These are phyloP conservation scores for Drosophila histrio DNA, from an alignment of 2,888 invertebrate genomes.

Conservation along the genomic window DNA sequence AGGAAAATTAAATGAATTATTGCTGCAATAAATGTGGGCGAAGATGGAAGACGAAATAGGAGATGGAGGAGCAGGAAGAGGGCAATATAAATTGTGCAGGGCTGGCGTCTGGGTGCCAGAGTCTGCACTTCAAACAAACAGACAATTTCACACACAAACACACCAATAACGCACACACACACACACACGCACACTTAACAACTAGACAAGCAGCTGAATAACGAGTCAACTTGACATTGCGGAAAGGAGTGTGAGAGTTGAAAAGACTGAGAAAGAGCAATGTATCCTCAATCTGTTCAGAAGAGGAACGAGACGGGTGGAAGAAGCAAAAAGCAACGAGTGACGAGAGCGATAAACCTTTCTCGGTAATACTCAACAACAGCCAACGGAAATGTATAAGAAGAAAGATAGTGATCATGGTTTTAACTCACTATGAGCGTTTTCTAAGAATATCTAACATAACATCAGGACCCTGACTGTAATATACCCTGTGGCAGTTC, in stretches of 20 bases:
- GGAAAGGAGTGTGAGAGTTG: neutral
- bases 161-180: conserved; percentile 1
- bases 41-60: neutral
- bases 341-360: neutral
- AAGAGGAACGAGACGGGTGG: neutral
- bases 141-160: conserved; percentile 34
- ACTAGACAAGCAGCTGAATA: conserved; percentile 5
- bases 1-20: conserved; percentile 80
- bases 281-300: conserved; percentile 15
- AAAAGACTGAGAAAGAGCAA: neutral
- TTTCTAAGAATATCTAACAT: too few species aligned
- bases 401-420: too few species aligned
- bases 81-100: conserved; percentile 68
- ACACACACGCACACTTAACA: neutral
- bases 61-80: neutral
- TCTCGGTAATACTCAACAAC: conserved; percentile 15
- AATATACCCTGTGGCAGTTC: too few species aligned
- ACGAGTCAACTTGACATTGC: conserved; percentile 7
- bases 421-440: too few species aligned
- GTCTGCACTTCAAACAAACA: conserved; percentile 45
- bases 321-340: neutral
- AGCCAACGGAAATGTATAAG: neutral
- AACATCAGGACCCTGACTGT: too few species aligned
- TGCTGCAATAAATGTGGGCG: conserved; percentile 77
- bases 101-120: conserved; percentile 24